Evolutionary conservation across 2,888 invertebrate genomes (phyloP).

Genomic region (Hemithea aestivaria): DNA sequence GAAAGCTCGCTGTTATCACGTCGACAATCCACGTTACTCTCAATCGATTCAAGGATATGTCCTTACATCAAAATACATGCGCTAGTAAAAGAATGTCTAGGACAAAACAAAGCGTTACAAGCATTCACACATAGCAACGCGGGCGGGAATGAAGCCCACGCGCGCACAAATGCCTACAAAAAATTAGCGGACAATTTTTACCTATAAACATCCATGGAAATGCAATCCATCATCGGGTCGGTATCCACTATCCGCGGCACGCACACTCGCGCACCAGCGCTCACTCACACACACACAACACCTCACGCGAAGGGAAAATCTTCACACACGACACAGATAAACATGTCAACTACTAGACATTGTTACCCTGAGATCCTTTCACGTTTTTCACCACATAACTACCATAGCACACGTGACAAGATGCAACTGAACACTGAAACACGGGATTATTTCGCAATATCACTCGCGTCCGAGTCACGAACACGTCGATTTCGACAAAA

Average conservation of each 20-base stretch:
- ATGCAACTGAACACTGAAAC: constrained; percentile 66
- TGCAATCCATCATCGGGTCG: constrained; percentile 77
- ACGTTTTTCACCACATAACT: constrained; percentile 71
- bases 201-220: constrained; percentile 73
- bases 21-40: constrained; percentile 40
- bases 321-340: constrained; percentile 80
- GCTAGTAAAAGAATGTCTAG: constrained; percentile 29
- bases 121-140: constrained; percentile 32
- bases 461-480: constrained; percentile 75
- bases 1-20: constrained; percentile 37
- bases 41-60: constrained; percentile 53
- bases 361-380: constrained; percentile 76
- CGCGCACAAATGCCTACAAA: constrained; percentile 46
- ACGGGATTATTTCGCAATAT: constrained; percentile 67
- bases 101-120: constrained; percentile 51
- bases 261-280: constrained; percentile 61
- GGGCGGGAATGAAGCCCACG: constrained; percentile 39
- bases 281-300: constrained; percentile 68
- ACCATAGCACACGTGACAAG: constrained; percentile 65
- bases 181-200: constrained; percentile 62
- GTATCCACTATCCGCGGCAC: constrained; percentile 54
- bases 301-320: constrained; percentile 79
- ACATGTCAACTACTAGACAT: constrained; percentile 79
- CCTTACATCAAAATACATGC: constrained; percentile 45
- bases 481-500: constrained; percentile 68